Evolutionary conservation across 2,113 vertebrate genomes (phyloP).

Genomic region (Cyphomyrus plagiostoma): DNA sequence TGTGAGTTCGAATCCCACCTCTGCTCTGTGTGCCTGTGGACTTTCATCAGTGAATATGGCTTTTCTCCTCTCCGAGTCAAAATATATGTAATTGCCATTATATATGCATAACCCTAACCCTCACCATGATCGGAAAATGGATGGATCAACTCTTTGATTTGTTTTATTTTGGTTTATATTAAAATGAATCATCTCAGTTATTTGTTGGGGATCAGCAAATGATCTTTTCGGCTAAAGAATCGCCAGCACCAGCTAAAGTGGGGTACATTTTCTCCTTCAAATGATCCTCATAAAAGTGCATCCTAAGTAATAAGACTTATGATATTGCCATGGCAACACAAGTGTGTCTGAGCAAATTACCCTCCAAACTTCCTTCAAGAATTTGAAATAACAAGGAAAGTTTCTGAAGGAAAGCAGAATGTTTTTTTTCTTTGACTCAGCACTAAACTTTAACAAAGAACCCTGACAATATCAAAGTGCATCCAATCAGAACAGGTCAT

Average conservation of each 20-base stretch:
- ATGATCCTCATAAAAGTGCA: constrained; percentile 33
- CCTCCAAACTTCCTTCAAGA: constrained; percentile 55
- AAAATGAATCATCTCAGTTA: constrained; percentile 47
- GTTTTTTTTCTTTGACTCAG: not conserved
- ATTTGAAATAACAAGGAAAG: constrained; percentile 26
- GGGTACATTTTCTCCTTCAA: constrained; percentile 40
- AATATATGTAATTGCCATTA: not conserved
- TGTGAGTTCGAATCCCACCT: not conserved
- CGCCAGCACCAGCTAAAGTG: constrained; percentile 26
- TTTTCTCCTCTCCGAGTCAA: not conserved
- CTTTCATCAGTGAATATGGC: not conserved
- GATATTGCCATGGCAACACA: constrained; percentile 52
- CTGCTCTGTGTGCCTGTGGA: not conserved
- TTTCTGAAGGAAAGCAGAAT: not conserved
- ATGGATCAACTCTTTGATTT: not conserved
- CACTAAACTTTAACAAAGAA: constrained; percentile 49
- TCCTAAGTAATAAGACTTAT: constrained; percentile 36
- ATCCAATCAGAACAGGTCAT: not conserved
- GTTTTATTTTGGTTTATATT: constrained; percentile 36
- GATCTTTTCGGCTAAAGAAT: constrained; percentile 45
- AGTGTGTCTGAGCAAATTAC: constrained; percentile 40
- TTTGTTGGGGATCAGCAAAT: constrained; percentile 36
- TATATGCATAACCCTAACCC: not conserved
- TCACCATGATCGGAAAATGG: not conserved
- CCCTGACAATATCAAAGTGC: constrained; percentile 29